Percentiles rank a stretch among this genome's conserved stretches.
Conservation (phyloP, 2,888 invertebrate genomes). For the Vesta saturnalis region DNA sequence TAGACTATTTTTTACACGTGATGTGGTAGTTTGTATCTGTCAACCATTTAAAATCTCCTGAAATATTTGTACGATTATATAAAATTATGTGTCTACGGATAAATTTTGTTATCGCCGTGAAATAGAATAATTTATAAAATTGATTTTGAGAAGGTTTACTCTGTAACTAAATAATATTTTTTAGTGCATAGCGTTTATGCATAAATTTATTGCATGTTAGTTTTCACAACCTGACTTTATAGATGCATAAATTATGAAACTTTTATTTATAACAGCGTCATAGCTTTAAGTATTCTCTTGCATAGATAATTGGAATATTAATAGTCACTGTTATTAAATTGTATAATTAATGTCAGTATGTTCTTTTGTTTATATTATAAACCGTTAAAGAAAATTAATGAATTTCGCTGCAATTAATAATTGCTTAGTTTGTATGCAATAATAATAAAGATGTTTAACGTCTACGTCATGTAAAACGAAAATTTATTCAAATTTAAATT, state of each 20-base stretch:
- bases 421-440: neutral
- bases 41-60: neutral
- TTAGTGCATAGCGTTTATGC: conserved; percentile 15
- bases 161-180: neutral
- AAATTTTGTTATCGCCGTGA: neutral
- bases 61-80: neutral
- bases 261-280: conserved; percentile 23
- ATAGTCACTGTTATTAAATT: conserved; percentile 5
- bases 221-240: conserved; percentile 23
- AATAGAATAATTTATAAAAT: neutral
- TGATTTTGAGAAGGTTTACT: neutral
- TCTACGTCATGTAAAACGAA: too few relatives aligned
- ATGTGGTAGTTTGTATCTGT: neutral
- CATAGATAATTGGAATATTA: conserved; percentile 10
- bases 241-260: conserved; percentile 27
- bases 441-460: neutral
- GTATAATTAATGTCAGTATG: conserved; percentile 10
- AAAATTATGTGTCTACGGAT: neutral
- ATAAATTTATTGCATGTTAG: conserved; percentile 28
- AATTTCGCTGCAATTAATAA: neutral
- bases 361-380: conserved; percentile 8
- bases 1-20: neutral
- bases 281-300: conserved; percentile 16
- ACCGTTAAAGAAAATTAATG: neutral
- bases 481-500: too few relatives aligned